phyloP scores from a whole-genome alignment of 1,140 invertebrate species.

The Euura lappo region DNA sequence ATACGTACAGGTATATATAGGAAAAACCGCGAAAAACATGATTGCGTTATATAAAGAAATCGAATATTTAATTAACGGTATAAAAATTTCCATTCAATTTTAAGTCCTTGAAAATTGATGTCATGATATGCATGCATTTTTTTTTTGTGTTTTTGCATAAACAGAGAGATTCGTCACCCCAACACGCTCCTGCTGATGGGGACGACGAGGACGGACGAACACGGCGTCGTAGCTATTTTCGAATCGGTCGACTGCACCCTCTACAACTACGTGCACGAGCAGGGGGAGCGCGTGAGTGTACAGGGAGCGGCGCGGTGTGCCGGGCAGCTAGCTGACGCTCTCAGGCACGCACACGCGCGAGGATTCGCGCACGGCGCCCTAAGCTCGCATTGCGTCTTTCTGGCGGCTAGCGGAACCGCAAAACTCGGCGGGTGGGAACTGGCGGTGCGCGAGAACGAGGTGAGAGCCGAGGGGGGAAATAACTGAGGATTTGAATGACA shows the following conservation, averaged over 20 bases:
- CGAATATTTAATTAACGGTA: too few species aligned
- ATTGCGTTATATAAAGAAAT: too few species aligned
- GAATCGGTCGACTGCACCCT: conserved; percentile 46
- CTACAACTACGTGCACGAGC: conserved; percentile 46
- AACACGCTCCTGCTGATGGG: conserved; percentile 47
- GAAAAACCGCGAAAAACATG: too few species aligned
- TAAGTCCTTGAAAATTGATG: too few species aligned
- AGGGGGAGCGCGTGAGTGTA: conserved; percentile 38
- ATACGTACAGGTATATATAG: too few species aligned
- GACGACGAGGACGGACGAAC: conserved; percentile 35
- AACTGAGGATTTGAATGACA: too few species aligned
- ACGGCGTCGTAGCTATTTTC: conserved; percentile 45
- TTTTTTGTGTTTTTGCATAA: too few species aligned
- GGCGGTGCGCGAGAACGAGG: conserved; percentile 30
- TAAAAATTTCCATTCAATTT: too few species aligned
- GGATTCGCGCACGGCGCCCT: conserved; percentile 46
- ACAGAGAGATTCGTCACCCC: conserved; percentile 47
- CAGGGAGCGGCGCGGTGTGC: conserved; percentile 38
- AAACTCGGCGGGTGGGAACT: conserved; percentile 52
- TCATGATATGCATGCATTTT: too few species aligned
- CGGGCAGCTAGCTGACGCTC: conserved; percentile 40
- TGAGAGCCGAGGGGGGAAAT: conserved; percentile 23
- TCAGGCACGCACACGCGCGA: conserved; percentile 43
- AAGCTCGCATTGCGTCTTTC: conserved; percentile 45
- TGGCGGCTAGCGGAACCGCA: conserved; percentile 36